These are phyloP conservation scores for Dipodomys ordii DNA, from an alignment of 2,113 vertebrate species.

Conservation along the genomic window DNA sequence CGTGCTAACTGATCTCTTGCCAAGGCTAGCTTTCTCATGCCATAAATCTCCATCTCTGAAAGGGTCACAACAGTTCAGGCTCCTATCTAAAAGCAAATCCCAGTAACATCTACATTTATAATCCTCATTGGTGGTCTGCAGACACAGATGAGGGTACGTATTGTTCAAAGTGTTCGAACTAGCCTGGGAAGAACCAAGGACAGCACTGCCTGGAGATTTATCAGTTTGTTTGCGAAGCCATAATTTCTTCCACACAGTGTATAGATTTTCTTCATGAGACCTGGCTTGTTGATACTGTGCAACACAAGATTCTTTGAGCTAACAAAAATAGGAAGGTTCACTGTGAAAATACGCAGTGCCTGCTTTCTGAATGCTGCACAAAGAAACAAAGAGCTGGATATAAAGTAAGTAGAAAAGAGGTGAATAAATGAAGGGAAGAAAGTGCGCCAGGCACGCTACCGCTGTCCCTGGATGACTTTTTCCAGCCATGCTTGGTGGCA, in stretches of 20 bases:
- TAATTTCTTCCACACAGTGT: slow-evolving; percentile 26
- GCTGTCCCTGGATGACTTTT: slow-evolving; percentile 92
- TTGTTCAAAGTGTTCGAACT: neutral
- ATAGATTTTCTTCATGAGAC: slow-evolving; percentile 89
- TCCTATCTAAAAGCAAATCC: neutral
- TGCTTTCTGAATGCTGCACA: slow-evolving; percentile 59
- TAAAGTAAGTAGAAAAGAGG: neutral
- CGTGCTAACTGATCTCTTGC: slow-evolving; percentile 64
- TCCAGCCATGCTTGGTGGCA: slow-evolving; percentile 94
- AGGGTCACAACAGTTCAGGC: neutral
- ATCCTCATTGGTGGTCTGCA: neutral
- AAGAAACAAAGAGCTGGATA: neutral
- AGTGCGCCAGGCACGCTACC: neutral
- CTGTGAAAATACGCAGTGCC: slow-evolving; percentile 92
- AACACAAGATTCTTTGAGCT: slow-evolving; percentile 91
- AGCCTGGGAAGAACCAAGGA: slow-evolving; percentile 79
- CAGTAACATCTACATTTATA: neutral
- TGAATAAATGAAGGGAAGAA: neutral
- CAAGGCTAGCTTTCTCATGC: slow-evolving; percentile 21
- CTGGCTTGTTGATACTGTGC: slow-evolving; percentile 92
- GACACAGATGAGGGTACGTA: neutral
- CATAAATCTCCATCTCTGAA: neutral
- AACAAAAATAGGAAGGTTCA: slow-evolving; percentile 93
- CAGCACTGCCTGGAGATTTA: slow-evolving; percentile 93
- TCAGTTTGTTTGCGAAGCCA: slow-evolving; percentile 92